Evolutionary conservation across 2,888 invertebrate genomes (phyloP).

Genomic region (Amblyjoppa fuscipennis): DNA sequence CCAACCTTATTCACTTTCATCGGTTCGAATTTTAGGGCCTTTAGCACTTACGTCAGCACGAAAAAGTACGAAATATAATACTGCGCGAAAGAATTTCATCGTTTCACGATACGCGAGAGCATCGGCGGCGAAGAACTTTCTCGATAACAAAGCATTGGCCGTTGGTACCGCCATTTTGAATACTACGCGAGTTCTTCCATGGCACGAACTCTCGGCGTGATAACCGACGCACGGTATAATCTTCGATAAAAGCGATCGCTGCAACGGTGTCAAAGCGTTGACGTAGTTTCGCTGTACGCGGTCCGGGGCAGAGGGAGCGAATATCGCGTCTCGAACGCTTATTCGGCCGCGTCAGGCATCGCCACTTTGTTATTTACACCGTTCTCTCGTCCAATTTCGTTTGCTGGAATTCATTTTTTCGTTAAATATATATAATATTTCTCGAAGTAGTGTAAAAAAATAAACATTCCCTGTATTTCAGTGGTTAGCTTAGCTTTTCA

Average conservation of each 20-base stretch:
- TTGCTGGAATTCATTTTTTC: slow-evolving; percentile 29
- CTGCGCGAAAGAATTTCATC: not conserved
- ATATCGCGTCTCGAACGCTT: not conserved
- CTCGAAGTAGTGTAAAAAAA: slow-evolving; percentile 51
- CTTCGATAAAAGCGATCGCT: not conserved
- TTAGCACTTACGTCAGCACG: no score
- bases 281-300: not conserved
- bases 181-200: not conserved
- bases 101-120: not conserved
- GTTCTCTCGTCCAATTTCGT: slow-evolving; percentile 34
- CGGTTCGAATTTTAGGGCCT: no score
- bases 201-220: not conserved
- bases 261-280: not conserved
- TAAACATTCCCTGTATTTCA: slow-evolving; percentile 44
- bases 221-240: not conserved
- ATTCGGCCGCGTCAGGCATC: slow-evolving; percentile 51
- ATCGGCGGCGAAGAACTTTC: not conserved
- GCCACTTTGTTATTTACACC: slow-evolving; percentile 49
- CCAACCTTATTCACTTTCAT: no score
- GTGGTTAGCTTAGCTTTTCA: slow-evolving; percentile 46
- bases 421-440: slow-evolving; percentile 18
- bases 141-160: not conserved
- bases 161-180: not conserved
- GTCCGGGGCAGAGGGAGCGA: slow-evolving; percentile 4
- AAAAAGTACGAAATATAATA: not conserved